Percentiles rank a stretch among this genome's conserved stretches.
Evolutionary conservation across 2,888 invertebrate species (phyloP).

Genomic region (Cephalotes varians): DNA sequence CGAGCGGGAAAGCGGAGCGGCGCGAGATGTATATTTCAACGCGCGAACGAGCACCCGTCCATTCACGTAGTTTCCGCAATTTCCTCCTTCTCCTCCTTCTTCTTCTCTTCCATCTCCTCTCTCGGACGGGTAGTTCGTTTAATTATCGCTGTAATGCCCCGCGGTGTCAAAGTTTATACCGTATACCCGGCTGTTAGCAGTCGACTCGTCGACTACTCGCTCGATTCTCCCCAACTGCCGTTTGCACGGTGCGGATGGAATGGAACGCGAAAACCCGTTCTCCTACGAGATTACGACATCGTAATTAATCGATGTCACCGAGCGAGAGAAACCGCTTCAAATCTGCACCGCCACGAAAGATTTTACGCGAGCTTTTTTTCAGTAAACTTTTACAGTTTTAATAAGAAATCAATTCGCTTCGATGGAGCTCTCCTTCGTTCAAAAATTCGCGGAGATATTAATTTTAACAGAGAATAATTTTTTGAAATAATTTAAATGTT

Average conservation of each 20-base stretch:
- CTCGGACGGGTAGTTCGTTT: conserved; percentile 60
- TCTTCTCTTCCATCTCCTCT: neutral
- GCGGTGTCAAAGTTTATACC: conserved; percentile 68
- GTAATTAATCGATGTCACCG: neutral
- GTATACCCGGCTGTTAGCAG: conserved; percentile 20
- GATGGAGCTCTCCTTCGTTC: neutral
- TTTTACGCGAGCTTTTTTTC: neutral
- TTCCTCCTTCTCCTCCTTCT: conserved; percentile 41
- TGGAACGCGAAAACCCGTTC: neutral
- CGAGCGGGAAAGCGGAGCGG: conserved; percentile 71
- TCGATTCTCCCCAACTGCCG: neutral
- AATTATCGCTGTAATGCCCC: conserved; percentile 70
- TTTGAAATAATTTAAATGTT: neutral
- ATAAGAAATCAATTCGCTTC: neutral
- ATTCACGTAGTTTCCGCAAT: conserved; percentile 65
- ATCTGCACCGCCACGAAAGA: neutral
- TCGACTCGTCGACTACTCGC: neutral
- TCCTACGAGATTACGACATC: neutral
- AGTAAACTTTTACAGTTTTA: neutral
- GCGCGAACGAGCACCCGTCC: conserved; percentile 20
- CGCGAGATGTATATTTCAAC: conserved; percentile 71
- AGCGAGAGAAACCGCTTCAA: neutral
- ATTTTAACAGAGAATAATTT: neutral
- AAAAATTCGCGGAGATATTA: neutral
- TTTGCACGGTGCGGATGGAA: neutral